Evolutionary conservation across 2,888 invertebrate species (phyloP), one percentile per base, ranked within the genome.

Genomic region (Caenorhabditis wallacei): DNA sequence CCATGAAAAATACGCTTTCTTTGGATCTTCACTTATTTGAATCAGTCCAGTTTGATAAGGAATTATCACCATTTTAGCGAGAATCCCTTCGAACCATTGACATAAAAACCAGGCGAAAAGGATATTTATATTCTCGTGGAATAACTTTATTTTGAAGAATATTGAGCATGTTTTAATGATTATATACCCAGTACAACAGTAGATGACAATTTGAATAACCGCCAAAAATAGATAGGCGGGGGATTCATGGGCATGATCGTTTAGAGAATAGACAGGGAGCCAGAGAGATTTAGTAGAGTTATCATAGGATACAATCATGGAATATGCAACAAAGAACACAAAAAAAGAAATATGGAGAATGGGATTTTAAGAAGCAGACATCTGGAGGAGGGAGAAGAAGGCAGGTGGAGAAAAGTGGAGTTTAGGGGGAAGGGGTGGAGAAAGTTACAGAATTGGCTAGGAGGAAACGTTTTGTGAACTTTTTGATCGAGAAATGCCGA

Each of bases 31-130:
- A 20, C 66, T 51, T 11, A 66, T 13, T 53, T 37, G 51, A 22
- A 66, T 66, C 35, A 48, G 11, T 20, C 66, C 66, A 16, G 66
- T 53, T 53, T 66, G 66, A 53, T 66, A 66, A 1, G 48, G 66
- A 7, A 66, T 35, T 22, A 66, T 66, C 2, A 35, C 51, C 2
- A 37, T 2, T 66, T 66, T 66, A 1, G 66, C 66, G 5, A 66
- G 51, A 48, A 66, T 66, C 1, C 53, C 66, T 16, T 66, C 66
- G 10, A 66, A 66, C 66, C 66, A 66, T 53, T 66, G 66, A n/a
- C 22, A 51, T 5, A 66, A 2, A 53, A 66, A 66, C 66, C 66
- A 66, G 1, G 53, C 35, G 37, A 66, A 35, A 5, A 66, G 26
- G 7, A 66, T 40, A 16, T 37, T 53, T 18, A 66, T 66, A 18